Evolutionary conservation across 2,113 vertebrate genomes (phyloP).

Genomic region (Montifringilla adamsi): DNA sequence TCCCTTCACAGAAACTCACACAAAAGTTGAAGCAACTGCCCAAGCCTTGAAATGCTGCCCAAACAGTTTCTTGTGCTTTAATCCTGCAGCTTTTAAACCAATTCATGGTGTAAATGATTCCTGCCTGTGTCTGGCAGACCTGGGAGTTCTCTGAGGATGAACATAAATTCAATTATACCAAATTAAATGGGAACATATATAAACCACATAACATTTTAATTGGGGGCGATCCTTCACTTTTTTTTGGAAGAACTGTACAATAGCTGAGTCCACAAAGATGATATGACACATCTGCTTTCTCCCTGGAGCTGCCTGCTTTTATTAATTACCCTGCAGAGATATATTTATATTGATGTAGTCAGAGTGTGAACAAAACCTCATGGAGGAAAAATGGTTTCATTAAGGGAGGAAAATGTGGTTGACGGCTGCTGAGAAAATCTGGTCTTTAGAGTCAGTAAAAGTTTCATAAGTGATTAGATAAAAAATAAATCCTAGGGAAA

Average conservation of each 20-base stretch:
- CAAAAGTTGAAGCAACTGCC: background rate
- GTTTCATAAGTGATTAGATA: background rate
- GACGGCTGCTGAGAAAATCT: background rate
- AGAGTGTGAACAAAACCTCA: conserved; percentile 24
- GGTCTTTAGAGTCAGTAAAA: background rate
- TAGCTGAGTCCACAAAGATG: background rate
- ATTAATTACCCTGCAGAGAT: background rate
- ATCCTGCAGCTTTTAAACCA: background rate
- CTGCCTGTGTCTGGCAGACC: background rate
- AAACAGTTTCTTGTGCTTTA: conserved; percentile 14
- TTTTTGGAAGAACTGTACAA: background rate
- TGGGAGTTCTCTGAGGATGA: background rate
- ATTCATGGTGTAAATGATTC: background rate
- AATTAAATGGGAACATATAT: background rate
- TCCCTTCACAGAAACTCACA: background rate
- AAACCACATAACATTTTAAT: background rate
- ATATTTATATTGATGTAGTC: background rate
- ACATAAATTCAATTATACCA: background rate
- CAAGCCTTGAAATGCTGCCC: background rate
- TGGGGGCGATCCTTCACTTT: background rate
- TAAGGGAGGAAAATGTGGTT: background rate
- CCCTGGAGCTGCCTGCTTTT: background rate
- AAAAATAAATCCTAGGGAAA: background rate
- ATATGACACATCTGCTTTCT: background rate
- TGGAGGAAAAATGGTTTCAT: background rate